phyloP scores from a whole-genome alignment of 1,140 invertebrate genomes.

The Chlorops oryzae region DNA sequence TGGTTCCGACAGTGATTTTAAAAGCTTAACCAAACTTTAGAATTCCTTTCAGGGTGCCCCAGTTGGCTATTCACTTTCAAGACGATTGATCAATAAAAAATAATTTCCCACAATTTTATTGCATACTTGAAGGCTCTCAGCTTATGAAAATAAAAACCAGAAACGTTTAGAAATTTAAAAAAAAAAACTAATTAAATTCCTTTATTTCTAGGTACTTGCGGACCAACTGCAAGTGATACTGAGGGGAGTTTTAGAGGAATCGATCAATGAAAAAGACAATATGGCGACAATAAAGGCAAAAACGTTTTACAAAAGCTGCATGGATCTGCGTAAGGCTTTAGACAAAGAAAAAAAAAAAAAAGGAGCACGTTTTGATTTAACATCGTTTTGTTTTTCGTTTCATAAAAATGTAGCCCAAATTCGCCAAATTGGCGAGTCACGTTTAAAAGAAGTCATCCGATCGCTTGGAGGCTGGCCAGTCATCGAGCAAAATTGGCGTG shows the following conservation, averaged over 20 bases:
- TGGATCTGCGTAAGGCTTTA: slow-evolving; percentile 79
- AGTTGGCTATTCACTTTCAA: too few relatives aligned
- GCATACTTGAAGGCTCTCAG: too few relatives aligned
- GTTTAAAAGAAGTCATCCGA: slow-evolving; percentile 56
- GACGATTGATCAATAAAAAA: too few relatives aligned
- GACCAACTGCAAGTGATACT: slow-evolving; percentile 81
- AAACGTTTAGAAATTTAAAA: too few relatives aligned
- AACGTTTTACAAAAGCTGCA: slow-evolving; percentile 78
- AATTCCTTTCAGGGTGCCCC: too few relatives aligned
- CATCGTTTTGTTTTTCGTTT: background rate
- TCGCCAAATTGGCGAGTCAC: slow-evolving; percentile 60
- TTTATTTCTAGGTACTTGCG: slow-evolving; percentile 56
- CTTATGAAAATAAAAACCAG: too few relatives aligned
- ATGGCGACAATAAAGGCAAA: slow-evolving; percentile 75
- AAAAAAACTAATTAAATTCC: background rate
- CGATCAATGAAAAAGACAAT: slow-evolving; percentile 56
- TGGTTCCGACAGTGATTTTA: too few relatives aligned
- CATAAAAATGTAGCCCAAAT: slow-evolving; percentile 63
- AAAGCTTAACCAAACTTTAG: too few relatives aligned
- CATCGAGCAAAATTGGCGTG: slow-evolving; percentile 59
- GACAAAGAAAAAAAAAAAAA: background rate
- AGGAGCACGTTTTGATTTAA: slow-evolving; percentile 10
- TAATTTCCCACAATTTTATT: too few relatives aligned
- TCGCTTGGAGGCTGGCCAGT: slow-evolving; percentile 73
- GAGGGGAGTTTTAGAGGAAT: slow-evolving; percentile 70